phyloP scores from a whole-genome alignment of 1,140 invertebrate genomes.

The Vollenhovia emeryi region DNA sequence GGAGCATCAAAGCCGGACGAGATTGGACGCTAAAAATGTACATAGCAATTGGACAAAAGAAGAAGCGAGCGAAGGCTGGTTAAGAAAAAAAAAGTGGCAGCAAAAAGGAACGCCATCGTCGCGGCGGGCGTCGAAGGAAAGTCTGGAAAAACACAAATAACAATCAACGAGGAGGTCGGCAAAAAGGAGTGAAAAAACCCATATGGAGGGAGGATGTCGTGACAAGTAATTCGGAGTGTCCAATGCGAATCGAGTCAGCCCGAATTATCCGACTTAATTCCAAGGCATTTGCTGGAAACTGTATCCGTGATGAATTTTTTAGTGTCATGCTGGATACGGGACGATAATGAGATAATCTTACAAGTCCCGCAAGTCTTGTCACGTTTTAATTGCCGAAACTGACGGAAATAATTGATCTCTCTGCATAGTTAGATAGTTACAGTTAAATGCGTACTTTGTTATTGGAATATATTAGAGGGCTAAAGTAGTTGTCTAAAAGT shows the following conservation, averaged over 20 bases:
- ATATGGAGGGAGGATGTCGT: background rate
- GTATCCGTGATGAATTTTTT: slow-evolving; percentile 25
- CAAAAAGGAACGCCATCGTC: slow-evolving; percentile 38
- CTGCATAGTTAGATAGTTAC: background rate
- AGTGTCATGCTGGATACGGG: background rate
- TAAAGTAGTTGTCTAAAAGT: background rate
- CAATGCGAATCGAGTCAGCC: slow-evolving; percentile 14
- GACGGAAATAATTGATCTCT: background rate
- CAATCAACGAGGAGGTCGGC: slow-evolving; percentile 38
- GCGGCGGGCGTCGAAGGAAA: slow-evolving; percentile 38
- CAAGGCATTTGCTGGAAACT: background rate
- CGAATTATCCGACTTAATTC: slow-evolving; percentile 33
- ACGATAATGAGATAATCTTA: slow-evolving; percentile 17
- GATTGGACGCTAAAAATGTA: slow-evolving; percentile 61
- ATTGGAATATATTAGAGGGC: background rate
- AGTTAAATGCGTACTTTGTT: background rate
- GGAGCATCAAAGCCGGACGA: slow-evolving; percentile 56
- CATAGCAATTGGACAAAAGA: slow-evolving; percentile 59
- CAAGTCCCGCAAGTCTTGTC: background rate
- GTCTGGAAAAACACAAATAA: slow-evolving; percentile 56
- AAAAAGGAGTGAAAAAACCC: slow-evolving; percentile 4
- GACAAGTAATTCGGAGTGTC: slow-evolving; percentile 47
- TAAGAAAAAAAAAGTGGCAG: background rate
- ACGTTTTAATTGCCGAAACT: background rate
- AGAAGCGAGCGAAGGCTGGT: slow-evolving; percentile 24